Percentiles rank a stretch among this genome's conserved stretches.
These are phyloP conservation scores for Emberiza fucata DNA, from an alignment of 2,113 vertebrate species.

Conservation along the genomic window DNA sequence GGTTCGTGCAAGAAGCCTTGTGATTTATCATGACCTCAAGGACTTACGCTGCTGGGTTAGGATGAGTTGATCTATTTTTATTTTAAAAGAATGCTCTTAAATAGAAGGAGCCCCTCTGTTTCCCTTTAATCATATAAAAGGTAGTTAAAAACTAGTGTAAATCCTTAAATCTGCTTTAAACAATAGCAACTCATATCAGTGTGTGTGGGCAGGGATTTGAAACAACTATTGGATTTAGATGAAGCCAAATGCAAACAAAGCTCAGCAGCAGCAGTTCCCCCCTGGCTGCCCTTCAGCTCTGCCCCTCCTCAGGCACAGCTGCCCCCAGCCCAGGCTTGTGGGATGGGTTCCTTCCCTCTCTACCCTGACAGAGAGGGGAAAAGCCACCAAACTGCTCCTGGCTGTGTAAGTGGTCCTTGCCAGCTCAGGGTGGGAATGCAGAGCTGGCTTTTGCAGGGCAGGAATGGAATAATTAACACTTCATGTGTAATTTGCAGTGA, in stretches of 20 bases:
- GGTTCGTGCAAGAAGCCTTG: not conserved
- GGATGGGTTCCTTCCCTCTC: not conserved
- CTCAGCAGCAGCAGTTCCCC: not conserved
- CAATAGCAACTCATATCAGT: constrained; percentile 23
- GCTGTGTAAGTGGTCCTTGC: not conserved
- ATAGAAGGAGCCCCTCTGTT: not conserved
- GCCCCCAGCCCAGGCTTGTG: not conserved
- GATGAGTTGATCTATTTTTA: constrained; percentile 43
- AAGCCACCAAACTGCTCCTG: not conserved
- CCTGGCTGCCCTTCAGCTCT: not conserved
- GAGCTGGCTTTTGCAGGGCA: not conserved
- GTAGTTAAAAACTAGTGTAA: constrained; percentile 41
- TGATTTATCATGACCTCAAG: constrained; percentile 18
- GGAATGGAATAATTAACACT: not conserved
- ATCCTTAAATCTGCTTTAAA: constrained; percentile 63
- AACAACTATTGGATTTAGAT: constrained; percentile 20
- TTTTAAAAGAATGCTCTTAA: not conserved
- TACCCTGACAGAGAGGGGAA: not conserved
- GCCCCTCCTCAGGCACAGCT: not conserved
- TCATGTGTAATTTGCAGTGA: not conserved
- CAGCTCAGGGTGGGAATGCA: not conserved
- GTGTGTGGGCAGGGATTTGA: constrained; percentile 58
- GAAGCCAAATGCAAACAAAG: constrained; percentile 7
- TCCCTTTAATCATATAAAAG: constrained; percentile 38
- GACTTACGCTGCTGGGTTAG: not conserved